Base-by-base conservation (phyloP, 1,140 invertebrate genomes). In the Panagrolaimus sp. region DNA sequence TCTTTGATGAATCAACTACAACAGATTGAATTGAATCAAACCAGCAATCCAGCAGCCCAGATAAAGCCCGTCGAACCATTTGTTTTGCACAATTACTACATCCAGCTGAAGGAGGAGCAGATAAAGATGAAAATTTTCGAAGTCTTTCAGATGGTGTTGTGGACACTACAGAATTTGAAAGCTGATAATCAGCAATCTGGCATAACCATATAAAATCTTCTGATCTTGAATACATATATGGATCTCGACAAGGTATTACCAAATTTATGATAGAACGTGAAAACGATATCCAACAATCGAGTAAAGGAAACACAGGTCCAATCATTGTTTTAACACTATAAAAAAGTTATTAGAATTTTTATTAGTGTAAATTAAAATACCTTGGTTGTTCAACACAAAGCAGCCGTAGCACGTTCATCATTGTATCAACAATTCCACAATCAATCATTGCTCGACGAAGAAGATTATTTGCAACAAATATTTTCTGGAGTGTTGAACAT, bases 401-500 rank as follows among this genome's bases (percentile, higher is more conserved):
- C 25, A 61, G 72, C 3, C 68, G 27, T 20, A 75, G 63, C 16
- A 75, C 74, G 61, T 78, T 78, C n/a, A 68, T 44, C 74, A 75
- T 71, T 13, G 75, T 69, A 14, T 67, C 63, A 7, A 67, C 66
- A 27, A 75, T n/a, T 2, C 74, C 74, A n/a, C 57, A 44, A 64
- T 79, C 75, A 13, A 75, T 47, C 63, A 75, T 75, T 20, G 74
- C 48, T 16, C 25, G 45, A n/a, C 74, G 46, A 16, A 76, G 72
- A 8, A 73, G 68, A 51, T 57, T 73, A n/a, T 78, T 72, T 20
- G 72, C 65, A 11, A 31, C 42, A 47, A 75, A 78, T n/a, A 75
- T 78, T 75, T 75, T 75, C 63, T 75, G 75, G 7, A 75, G 72
- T 42, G 74, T 78, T 4, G 74, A 75, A 48, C 76, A 75, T 38